Evolutionary conservation across 2,888 invertebrate genomes (phyloP), one percentile per base, ranked within the genome.

Genomic region (Leucozona laternaria): DNA sequence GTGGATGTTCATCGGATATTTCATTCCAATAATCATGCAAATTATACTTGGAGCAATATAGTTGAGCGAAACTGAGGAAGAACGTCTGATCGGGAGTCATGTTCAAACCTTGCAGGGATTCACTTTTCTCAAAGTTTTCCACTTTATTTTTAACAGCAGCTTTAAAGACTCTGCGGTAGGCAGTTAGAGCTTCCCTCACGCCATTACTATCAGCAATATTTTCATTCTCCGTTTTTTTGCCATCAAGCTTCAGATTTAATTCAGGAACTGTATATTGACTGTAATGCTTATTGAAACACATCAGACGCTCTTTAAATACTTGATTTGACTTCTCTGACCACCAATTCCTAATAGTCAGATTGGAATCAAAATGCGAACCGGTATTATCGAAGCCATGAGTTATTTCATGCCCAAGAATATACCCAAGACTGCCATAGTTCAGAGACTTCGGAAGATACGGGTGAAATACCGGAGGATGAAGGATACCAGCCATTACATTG

Each of bases 141-240:
- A 17, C 17, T 17, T 45, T 45, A 17, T 45, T 45, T 17, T 17
- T 45, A 8, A 45, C 4, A 45, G 45, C 45, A 45, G 17, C 4
- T 45, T 45, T 45, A 7, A 17, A 45, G 15, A 45, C 45, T 48
- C 48, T 48, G 0, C 90, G 88, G 88, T 92, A 92, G 0, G 92
- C 90, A 13, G 70, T 79, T 2, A 91, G 71, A 0, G 92, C 88
- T 60, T 89, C 89, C 0, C 89, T 88, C 37, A 92, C 64, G 0
- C 92, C 92, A 2, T 92, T 92, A 57, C 89, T 89, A 48, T 92
- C 92, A 0, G 92, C 92, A 17, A 92, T 91, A 57, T 91, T 92
- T 68, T 92, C 92, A 66, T 91, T 90, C 79, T 89, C 89, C 0
- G 92, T 90, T 10, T 78, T 78, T 10, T 89, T 89, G 2, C 92